A percentile compares a stretch with the other conserved stretches of the same genome.
Conservation (phyloP, 2,888 invertebrate species). For the Drosophila kambysellisi region DNA sequence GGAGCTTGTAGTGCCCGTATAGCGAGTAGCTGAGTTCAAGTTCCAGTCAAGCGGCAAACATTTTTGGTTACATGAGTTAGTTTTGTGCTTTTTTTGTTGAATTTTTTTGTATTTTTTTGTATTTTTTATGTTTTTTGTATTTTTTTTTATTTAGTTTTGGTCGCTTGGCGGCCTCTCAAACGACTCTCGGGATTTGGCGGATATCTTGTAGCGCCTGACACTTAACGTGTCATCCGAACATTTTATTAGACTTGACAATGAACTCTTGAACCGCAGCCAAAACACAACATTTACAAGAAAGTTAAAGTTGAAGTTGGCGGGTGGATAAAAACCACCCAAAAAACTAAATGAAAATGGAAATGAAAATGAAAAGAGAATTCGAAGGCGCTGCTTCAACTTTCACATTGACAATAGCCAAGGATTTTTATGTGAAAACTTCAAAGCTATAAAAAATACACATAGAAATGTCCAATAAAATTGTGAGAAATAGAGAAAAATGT, state of each 20-base stretch:
- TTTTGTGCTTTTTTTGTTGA: constrained; percentile 1
- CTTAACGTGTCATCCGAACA: constrained; percentile 81
- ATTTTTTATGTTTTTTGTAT: background rate
- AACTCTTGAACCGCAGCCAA: constrained; percentile 69
- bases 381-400: constrained; percentile 48
- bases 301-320: constrained; percentile 37
- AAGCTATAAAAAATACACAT: background rate
- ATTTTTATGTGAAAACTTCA: constrained; percentile 24
- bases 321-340: constrained; percentile 23
- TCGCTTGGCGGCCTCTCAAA: constrained; percentile 46
- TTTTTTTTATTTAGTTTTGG: constrained; percentile 16
- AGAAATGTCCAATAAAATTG: background rate
- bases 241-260: constrained; percentile 81
- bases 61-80: constrained; percentile 44
- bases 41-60: constrained; percentile 54
- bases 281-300: constrained; percentile 32
- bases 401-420: constrained; percentile 53
- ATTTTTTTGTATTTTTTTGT: background rate
- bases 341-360: constrained; percentile 22
- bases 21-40: constrained; percentile 41
- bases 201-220: constrained; percentile 71
- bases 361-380: constrained; percentile 24
- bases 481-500: no score
- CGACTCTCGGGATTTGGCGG: constrained; percentile 38
- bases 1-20: background rate